Evolutionary conservation across 2,113 vertebrate genomes (phyloP).

Genomic region (Dicaeum eximium): DNA sequence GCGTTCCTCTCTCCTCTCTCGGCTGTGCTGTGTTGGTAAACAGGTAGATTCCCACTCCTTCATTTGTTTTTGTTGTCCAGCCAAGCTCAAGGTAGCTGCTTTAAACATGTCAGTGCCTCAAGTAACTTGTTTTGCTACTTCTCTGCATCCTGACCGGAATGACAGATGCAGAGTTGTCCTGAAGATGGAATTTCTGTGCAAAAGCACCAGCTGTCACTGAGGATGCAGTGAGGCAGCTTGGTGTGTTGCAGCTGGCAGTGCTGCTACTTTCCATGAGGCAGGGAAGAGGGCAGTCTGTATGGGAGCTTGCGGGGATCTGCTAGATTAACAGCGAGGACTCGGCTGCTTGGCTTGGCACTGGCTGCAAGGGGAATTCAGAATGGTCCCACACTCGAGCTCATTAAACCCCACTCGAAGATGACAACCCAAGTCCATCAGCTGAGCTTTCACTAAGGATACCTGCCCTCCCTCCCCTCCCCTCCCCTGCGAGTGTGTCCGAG

Average conservation of each 20-base stretch:
- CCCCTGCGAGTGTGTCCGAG: rapidly evolving
- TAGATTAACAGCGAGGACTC: background rate
- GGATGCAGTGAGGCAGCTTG: background rate
- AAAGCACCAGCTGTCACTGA: background rate
- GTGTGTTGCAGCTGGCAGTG: background rate
- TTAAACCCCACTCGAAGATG: background rate
- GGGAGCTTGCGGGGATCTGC: background rate
- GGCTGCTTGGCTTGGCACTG: background rate
- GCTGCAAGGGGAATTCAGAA: background rate
- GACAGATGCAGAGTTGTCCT: background rate
- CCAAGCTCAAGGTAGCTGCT: background rate
- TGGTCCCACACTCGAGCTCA: background rate
- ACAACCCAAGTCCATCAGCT: background rate
- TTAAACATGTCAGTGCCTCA: background rate
- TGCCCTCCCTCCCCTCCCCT: background rate
- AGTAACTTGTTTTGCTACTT: background rate
- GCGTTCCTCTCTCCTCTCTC: background rate
- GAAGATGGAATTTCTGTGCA: background rate
- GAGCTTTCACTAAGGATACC: background rate
- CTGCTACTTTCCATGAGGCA: background rate
- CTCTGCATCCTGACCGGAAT: rapidly evolving
- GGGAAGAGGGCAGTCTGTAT: background rate
- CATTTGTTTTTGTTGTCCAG: background rate
- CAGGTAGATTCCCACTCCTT: background rate
- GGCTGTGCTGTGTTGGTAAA: background rate